Evolutionary conservation across 1,140 invertebrate species (phyloP).

Genomic region (Ctenoplectra terminalis): DNA sequence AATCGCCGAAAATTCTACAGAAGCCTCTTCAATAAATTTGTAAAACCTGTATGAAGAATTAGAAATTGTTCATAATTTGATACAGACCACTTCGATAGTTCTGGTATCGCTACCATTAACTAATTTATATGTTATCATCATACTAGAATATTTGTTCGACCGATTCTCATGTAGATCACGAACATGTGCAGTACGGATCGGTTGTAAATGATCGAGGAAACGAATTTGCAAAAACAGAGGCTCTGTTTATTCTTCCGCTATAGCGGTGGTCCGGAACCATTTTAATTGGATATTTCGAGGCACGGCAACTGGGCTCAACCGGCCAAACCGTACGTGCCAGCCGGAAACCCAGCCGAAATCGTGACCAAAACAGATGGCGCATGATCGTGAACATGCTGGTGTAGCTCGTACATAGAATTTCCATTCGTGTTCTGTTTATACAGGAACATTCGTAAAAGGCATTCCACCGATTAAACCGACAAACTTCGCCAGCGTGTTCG

Average conservation of each 20-base stretch:
- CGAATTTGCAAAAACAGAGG: not conserved
- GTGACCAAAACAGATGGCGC: constrained; percentile 34
- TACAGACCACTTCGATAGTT: too few species aligned
- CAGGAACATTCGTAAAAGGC: not conserved
- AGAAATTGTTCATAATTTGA: too few species aligned
- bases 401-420: constrained; percentile 1
- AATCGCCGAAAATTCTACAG: too few species aligned
- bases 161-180: too few species aligned
- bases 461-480: too few species aligned
- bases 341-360: constrained; percentile 1
- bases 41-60: too few species aligned
- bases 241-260: not conserved
- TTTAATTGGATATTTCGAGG: constrained; percentile 31
- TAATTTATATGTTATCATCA: too few species aligned
- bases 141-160: too few species aligned
- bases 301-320: not conserved
- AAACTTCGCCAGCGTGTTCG: too few species aligned
- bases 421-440: not conserved
- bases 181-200: too few species aligned
- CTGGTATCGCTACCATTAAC: too few species aligned
- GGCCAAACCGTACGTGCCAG: not conserved
- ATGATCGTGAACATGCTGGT: not conserved
- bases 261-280: not conserved
- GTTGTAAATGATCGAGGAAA: not conserved
- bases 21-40: too few species aligned